Evolutionary conservation across 2,113 vertebrate genomes (phyloP), one percentile per base, ranked within the genome.

Genomic region (Syngnathus typhle): DNA sequence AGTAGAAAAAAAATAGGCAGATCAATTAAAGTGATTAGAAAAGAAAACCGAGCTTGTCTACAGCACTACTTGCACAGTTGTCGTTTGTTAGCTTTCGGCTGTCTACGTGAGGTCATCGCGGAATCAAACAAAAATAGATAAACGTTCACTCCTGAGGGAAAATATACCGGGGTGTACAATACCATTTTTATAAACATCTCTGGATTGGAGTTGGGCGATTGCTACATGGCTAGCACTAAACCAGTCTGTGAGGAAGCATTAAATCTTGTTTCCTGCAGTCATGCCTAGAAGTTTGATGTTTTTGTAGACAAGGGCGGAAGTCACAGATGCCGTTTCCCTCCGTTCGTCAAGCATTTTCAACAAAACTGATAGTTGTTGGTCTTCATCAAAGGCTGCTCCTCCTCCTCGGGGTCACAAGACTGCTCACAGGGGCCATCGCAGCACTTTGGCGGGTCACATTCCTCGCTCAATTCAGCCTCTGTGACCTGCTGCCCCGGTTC

Each of bases 361-460:
- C 94, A 95, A 85, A 97, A 95, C 92, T 98, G 94, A 47, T 98
- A 98, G 88, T 96, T 96, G 86, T 98, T 98, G 77, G 93, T 89
- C 77, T 94, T 96, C 87, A 95, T 91, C 74, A 96, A 90, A 23
- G 91, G 92, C 80, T 94, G 91, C 70, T 89, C 86, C 0, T 85
- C 85, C 52, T 93, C 93, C 69, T 88, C 91, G 6, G 88, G 90
- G 72, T 96, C 94, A 3, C 93, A 95, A 87, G 92, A 93, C 76
- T 82, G 91, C 71, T 94, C 94, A 0, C 91, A 94, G 82, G 92
- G 92, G 82, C 90, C 89, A 46, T 92, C 87, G 0, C 88, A 91
- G 84, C 83, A 87, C 81, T 92, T 91, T 0, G 89, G 76, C 41
- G 88, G 88, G 9, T 94, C 92, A 0, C 93, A 90, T 61, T 85